phyloP scores from a whole-genome alignment of 1,140 invertebrate species.

The Teleopsis dalmanni region DNA sequence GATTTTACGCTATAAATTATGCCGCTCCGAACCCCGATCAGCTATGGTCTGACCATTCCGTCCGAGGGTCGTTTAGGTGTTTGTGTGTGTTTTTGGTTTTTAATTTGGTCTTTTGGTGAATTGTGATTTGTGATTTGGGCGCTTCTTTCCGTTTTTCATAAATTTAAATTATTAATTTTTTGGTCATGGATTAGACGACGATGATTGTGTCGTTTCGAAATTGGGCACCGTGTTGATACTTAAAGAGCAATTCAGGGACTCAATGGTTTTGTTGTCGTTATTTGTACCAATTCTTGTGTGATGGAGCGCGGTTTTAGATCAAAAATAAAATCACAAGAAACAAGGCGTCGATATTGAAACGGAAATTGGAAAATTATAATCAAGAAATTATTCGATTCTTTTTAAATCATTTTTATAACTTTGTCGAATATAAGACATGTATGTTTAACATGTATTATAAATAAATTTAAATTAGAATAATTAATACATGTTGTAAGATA shows the following conservation, averaged over 20 bases:
- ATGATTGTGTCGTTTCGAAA: slow-evolving; percentile 15
- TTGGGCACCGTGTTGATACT: not conserved
- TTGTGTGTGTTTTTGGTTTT: not conserved
- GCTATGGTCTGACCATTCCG: slow-evolving; percentile 1
- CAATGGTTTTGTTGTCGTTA: slow-evolving; percentile 4
- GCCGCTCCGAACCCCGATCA: not conserved
- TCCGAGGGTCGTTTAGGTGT: too few species aligned
- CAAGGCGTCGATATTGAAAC: slow-evolving; percentile 11
- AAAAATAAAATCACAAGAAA: slow-evolving; percentile 4
- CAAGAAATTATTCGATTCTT: slow-evolving; percentile 8
- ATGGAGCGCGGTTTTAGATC: slow-evolving; percentile 4
- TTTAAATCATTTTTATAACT: too few species aligned
- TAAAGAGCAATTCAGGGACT: slow-evolving; percentile 1
- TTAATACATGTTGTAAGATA: too few species aligned
- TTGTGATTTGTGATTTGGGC: slow-evolving; percentile 9
- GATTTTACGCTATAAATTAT: slow-evolving; percentile 14
- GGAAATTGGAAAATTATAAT: slow-evolving; percentile 18
- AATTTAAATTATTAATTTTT: slow-evolving; percentile 18
- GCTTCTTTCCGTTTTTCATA: slow-evolving; percentile 19
- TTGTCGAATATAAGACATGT: too few species aligned
- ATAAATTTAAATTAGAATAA: too few species aligned
- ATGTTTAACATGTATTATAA: too few species aligned
- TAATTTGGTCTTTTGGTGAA: not conserved
- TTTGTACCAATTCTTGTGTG: not conserved
- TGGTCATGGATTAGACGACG: slow-evolving; percentile 7